Percentiles rank a stretch among this genome's conserved stretches.
Evolutionary conservation across 2,888 invertebrate genomes (phyloP).

Genomic region (Silvanus unidentatus): DNA sequence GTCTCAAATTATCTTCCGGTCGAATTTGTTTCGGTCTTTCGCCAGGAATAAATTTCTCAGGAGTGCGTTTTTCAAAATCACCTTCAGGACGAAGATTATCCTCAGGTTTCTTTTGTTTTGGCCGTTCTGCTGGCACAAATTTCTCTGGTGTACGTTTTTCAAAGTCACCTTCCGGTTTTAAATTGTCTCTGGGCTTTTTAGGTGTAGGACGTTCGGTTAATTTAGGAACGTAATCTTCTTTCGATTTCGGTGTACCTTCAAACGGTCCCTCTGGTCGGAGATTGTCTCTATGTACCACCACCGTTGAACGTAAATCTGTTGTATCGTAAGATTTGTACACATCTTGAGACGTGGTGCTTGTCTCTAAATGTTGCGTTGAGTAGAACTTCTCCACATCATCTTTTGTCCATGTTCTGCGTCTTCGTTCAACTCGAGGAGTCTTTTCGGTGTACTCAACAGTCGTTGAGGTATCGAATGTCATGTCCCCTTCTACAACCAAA

Average conservation of each 20-base stretch:
- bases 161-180: slow-evolving; percentile 50
- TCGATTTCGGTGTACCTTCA: slow-evolving; percentile 45
- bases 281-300: slow-evolving; percentile 47
- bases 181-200: slow-evolving; percentile 45
- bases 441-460: slow-evolving; percentile 60
- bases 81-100: slow-evolving; percentile 54
- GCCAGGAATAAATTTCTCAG: slow-evolving; percentile 45
- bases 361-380: slow-evolving; percentile 52
- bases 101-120: slow-evolving; percentile 48
- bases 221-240: slow-evolving; percentile 44
- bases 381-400: slow-evolving; percentile 68
- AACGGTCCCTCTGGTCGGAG: slow-evolving; percentile 49
- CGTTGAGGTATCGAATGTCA: slow-evolving; percentile 60
- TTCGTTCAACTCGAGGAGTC: slow-evolving; percentile 51
- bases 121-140: slow-evolving; percentile 41
- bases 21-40: slow-evolving; percentile 46
- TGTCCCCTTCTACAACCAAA: slow-evolving; percentile 62
- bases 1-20: slow-evolving; percentile 49
- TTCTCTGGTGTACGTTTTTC: slow-evolving; percentile 36
- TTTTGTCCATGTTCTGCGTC: slow-evolving; percentile 65
- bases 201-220: slow-evolving; percentile 41
- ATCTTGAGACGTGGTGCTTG: slow-evolving; percentile 62
- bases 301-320: slow-evolving; percentile 49
- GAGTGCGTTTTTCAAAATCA: slow-evolving; percentile 45
- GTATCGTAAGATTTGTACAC: slow-evolving; percentile 59